A percentile compares a stretch with the other conserved stretches of the same genome.
Conservation (phyloP, 2,113 vertebrate species). For the Scatophagus argus region DNA sequence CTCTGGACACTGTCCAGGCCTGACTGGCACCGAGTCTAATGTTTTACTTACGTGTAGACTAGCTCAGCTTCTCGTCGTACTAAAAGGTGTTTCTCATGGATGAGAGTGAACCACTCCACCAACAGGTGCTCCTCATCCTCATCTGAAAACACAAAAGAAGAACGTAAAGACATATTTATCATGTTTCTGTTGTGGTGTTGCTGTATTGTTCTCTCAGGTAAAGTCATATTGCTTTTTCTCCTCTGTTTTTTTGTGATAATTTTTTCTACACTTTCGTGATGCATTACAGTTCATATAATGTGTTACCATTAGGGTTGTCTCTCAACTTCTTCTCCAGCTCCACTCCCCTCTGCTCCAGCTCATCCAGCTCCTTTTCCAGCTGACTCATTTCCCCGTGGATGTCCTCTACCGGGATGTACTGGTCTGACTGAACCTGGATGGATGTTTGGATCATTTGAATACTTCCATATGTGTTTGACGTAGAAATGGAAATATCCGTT, state of each 20-base stretch:
- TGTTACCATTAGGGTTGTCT: constrained; percentile 87
- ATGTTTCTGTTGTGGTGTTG: background rate
- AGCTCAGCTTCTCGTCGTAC: constrained; percentile 95
- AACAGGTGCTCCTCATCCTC: constrained; percentile 91
- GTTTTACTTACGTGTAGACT: constrained; percentile 92
- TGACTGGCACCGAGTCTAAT: background rate
- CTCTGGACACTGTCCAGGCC: no score
- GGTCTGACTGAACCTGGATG: constrained; percentile 94
- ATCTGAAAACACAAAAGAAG: constrained; percentile 79
- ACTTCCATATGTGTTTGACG: constrained; percentile 88
- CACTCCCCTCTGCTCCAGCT: constrained; percentile 93
- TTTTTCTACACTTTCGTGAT: background rate
- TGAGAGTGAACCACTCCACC: constrained; percentile 98
- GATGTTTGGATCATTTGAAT: constrained; percentile 12
- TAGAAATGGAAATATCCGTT: background rate
- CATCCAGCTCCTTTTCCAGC: constrained; percentile 93
- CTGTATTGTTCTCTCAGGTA: background rate
- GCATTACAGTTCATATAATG: background rate
- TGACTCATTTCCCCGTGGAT: constrained; percentile 93
- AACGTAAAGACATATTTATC: background rate
- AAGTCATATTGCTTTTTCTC: background rate
- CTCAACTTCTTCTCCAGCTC: constrained; percentile 93
- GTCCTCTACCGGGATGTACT: constrained; percentile 95
- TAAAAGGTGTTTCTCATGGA: constrained; percentile 96
- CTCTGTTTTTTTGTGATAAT: no score